Percentiles rank a stretch among this genome's conserved stretches.
phyloP scores from a whole-genome alignment of 2,888 invertebrate species.

The Synergus japonicus region DNA sequence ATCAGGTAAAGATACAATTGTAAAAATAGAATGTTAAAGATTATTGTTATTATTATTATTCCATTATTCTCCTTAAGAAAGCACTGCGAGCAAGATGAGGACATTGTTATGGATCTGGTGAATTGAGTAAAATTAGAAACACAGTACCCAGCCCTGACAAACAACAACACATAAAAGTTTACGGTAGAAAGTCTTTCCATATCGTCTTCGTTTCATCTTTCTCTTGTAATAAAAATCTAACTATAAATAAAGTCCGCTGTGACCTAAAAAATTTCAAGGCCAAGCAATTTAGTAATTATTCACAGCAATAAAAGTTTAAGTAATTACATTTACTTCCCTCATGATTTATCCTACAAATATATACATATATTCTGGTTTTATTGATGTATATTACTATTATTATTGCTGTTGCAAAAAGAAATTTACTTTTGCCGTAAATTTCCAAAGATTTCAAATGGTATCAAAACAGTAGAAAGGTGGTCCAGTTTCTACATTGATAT shows the following conservation, averaged over 20 bases:
- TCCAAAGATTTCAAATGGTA: too few relatives aligned
- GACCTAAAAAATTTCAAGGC: conserved; percentile 37
- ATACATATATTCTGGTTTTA: not conserved
- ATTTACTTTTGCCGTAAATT: not conserved
- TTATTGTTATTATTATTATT: not conserved
- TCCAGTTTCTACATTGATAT: too few relatives aligned
- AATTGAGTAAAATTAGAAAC: conserved; percentile 35
- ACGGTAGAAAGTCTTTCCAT: conserved; percentile 60
- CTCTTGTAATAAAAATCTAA: conserved; percentile 34
- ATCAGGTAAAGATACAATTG: too few relatives aligned
- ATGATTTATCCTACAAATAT: not conserved
- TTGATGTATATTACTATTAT: not conserved
- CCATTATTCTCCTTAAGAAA: conserved; percentile 35
- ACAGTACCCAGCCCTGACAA: conserved; percentile 23
- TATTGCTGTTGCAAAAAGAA: not conserved
- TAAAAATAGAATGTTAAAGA: conserved; percentile 6
- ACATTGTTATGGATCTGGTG: conserved; percentile 38
- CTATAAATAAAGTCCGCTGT: conserved; percentile 35
- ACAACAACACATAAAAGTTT: conserved; percentile 50
- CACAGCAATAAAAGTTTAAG: conserved; percentile 16
- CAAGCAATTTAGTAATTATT: conserved; percentile 34
- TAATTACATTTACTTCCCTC: not conserved
- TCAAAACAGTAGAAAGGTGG: too few relatives aligned
- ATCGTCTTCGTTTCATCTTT: conserved; percentile 42
- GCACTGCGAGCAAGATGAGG: conserved; percentile 13